These are phyloP conservation scores for Sturnus vulgaris DNA, from an alignment of 2,113 vertebrate genomes.

Conservation along the genomic window DNA sequence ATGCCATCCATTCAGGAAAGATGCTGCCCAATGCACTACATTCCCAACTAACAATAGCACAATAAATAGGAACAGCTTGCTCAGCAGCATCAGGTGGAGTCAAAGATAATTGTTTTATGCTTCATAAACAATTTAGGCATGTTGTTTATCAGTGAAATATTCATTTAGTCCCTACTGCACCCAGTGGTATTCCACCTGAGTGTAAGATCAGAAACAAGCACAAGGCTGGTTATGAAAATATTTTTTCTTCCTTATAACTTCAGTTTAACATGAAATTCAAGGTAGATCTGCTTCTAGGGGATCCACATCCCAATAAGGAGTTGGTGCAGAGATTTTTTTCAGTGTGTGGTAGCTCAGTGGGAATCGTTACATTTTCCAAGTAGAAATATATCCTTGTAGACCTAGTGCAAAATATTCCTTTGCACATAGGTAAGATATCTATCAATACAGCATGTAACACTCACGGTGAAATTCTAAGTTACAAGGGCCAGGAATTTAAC, in stretches of 20 bases:
- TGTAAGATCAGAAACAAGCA: neutral
- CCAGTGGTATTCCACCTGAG: neutral
- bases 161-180: neutral
- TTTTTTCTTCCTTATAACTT: neutral
- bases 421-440: too few relatives aligned
- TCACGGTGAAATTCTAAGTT: neutral
- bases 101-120: conserved; percentile 20
- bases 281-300: neutral
- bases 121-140: conserved; percentile 4
- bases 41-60: neutral
- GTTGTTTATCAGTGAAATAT: neutral
- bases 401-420: neutral
- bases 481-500: neutral
- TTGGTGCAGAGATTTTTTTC: neutral
- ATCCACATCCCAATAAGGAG: neutral
- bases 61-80: conserved; percentile 25
- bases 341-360: neutral
- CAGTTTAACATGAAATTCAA: neutral
- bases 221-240: neutral
- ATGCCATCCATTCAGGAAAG: neutral
- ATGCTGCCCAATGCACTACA: neutral
- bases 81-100: conserved; percentile 29
- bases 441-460: too few relatives aligned
- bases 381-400: neutral
- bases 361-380: neutral